Evolutionary conservation across 2,113 vertebrate species (phyloP).

Genomic region (Onychostoma macrolepis): DNA sequence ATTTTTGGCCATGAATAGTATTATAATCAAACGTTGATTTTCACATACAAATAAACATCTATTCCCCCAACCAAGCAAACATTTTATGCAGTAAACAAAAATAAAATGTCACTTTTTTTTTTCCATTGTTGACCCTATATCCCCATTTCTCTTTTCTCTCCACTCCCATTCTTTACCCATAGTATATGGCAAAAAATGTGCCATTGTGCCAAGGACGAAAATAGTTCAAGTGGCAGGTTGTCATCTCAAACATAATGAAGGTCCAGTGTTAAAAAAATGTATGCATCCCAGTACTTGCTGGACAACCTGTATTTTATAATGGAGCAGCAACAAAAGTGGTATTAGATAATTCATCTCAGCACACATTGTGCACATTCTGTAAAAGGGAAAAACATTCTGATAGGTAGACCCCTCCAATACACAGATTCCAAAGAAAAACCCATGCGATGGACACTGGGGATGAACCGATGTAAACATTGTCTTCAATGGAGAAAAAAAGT

Average conservation of each 20-base stretch:
- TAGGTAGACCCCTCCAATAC: slow-evolving; percentile 70
- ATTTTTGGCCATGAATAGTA: slow-evolving; percentile 33
- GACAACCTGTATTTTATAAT: slow-evolving; percentile 26
- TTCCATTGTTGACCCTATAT: not conserved
- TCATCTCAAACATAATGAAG: slow-evolving; percentile 15
- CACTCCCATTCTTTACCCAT: not conserved
- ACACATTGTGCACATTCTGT: slow-evolving; percentile 13
- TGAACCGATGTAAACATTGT: slow-evolving; percentile 85
- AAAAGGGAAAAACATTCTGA: slow-evolving; percentile 64
- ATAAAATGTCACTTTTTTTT: slow-evolving; percentile 38
- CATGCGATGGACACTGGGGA: slow-evolving; percentile 58
- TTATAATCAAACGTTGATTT: slow-evolving; percentile 21
- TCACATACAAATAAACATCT: slow-evolving; percentile 28
- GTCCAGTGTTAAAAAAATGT: slow-evolving; percentile 49
- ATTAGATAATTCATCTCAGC: slow-evolving; percentile 13
- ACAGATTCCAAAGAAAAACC: slow-evolving; percentile 73
- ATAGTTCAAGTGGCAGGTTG: slow-evolving; percentile 33
- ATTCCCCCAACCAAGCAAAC: slow-evolving; percentile 38
- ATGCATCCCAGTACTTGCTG: not conserved
- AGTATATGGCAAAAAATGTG: slow-evolving; percentile 16
- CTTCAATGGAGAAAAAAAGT: slow-evolving; percentile 63
- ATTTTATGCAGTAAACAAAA: slow-evolving; percentile 36
- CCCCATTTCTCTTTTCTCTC: not conserved
- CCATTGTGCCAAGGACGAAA: slow-evolving; percentile 28
- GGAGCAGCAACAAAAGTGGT: slow-evolving; percentile 44